Base-by-base conservation (phyloP, 2,888 invertebrate species). In the Stenichneumon culpator region DNA sequence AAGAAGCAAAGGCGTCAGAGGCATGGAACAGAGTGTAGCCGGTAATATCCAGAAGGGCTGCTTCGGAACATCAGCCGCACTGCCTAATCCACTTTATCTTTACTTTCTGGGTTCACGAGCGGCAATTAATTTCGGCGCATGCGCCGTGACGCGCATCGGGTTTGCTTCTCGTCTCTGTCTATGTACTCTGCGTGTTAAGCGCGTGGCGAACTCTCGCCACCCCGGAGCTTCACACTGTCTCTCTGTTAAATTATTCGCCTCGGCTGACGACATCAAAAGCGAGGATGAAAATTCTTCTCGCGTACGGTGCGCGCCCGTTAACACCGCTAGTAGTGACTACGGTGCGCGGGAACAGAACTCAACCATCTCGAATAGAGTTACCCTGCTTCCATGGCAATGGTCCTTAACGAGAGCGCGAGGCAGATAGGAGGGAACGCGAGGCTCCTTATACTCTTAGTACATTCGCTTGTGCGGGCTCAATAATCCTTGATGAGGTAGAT, bases 201-300 rank as follows among this genome's bases (percentile, higher is more conserved):
- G n/a, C 70, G 63, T 67, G 77, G 67, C 52, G 67, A 77, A 67
- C 67, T 67, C 22, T 7, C 39, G 14, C n/a, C 52, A 9, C 25
- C 57, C 47, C 36, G 32, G 57, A 72, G 67, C 7, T 63, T 44
- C 69, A 57, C 60, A 50, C 44, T 67, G 67, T 47, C 54, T 68
- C 63, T 32, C 25, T 28, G 50, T 44, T 28, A 32, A 78, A 68
- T 54, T 78, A 68, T 68, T 75, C 57, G 25, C 77, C 57, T 39
- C 39, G 79, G 39, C 67, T 52, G 75, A 39, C 57, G 60, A 75
- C 85, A 72, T 82, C 67, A 85, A 82, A 82, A 82, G 79, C 75
- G 25, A 67, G 50, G 67, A 77, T 82, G 60, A 44, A 79, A 82
- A 79, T 79, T 72, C 82, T 85, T 75, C 60, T 74, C 70, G 32